A percentile compares a stretch with the other conserved stretches of the same genome.
Evolutionary conservation across 1,140 invertebrate genomes (phyloP).

Genomic region (Magallana gigas): DNA sequence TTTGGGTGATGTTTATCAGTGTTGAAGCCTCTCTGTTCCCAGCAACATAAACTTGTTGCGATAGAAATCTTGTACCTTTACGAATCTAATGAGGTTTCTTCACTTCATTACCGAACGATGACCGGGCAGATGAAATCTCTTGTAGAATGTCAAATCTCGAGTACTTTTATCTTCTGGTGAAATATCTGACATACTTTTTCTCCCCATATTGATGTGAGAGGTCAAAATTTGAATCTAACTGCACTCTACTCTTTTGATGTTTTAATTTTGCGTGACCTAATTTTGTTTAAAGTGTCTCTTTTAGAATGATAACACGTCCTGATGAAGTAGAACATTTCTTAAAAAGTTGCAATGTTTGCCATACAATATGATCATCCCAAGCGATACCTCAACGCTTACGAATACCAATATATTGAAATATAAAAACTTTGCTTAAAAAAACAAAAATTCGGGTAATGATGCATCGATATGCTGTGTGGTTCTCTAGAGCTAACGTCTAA

Average conservation of each 20-base stretch:
- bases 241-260: not conserved
- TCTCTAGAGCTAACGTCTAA: too few relatives aligned
- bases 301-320: too few relatives aligned
- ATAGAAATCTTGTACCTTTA: slow-evolving; percentile 11
- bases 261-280: not conserved
- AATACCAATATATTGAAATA: too few relatives aligned
- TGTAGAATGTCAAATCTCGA: not conserved
- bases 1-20: too few relatives aligned
- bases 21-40: too few relatives aligned
- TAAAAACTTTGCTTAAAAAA: too few relatives aligned
- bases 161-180: not conserved
- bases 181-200: slow-evolving; percentile 8
- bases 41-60: not conserved
- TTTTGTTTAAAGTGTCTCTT: not conserved
- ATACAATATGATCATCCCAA: too few relatives aligned
- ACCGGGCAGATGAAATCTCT: not conserved
- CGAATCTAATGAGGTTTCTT: slow-evolving; percentile 2
- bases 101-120: not conserved
- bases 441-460: too few relatives aligned
- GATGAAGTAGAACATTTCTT: too few relatives aligned
- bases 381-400: too few relatives aligned
- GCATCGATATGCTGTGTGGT: too few relatives aligned
- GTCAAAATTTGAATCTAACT: not conserved
- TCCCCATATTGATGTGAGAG: not conserved
- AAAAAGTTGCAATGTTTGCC: too few relatives aligned